Evolutionary conservation across 2,888 invertebrate species (phyloP).

Genomic region (Asteroscopus sphinx): DNA sequence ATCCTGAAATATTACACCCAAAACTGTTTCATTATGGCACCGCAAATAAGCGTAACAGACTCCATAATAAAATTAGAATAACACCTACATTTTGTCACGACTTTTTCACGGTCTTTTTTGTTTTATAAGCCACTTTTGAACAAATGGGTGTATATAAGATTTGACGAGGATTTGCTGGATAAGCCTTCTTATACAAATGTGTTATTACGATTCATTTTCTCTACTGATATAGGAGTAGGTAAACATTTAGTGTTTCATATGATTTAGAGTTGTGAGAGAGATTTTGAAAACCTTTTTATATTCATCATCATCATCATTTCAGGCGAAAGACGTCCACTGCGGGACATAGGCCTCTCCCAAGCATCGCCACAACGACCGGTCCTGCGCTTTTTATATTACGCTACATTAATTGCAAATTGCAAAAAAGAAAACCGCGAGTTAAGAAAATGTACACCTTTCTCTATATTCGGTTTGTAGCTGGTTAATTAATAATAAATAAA

Average conservation of each 20-base stretch:
- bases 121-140: slow-evolving; percentile 30
- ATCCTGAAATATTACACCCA: too few species aligned
- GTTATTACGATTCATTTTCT: slow-evolving; percentile 19
- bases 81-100: slow-evolving; percentile 4
- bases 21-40: neutral
- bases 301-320: too few species aligned
- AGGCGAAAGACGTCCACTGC: too few species aligned
- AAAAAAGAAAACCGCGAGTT: too few species aligned
- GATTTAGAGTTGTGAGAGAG: neutral
- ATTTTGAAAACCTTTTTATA: too few species aligned
- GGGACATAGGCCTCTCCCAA: too few species aligned
- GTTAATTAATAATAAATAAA: too few species aligned
- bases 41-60: neutral
- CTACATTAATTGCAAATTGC: too few species aligned
- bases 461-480: too few species aligned
- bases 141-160: slow-evolving; percentile 34
- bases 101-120: slow-evolving; percentile 1
- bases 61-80: neutral
- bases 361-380: too few species aligned
- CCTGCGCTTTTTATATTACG: too few species aligned
- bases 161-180: slow-evolving; percentile 20
- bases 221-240: neutral
- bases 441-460: too few species aligned
- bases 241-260: neutral
- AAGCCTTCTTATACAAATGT: slow-evolving; percentile 33